Conservation (phyloP, 2,888 invertebrate species). For the Achlya flavicornis region DNA sequence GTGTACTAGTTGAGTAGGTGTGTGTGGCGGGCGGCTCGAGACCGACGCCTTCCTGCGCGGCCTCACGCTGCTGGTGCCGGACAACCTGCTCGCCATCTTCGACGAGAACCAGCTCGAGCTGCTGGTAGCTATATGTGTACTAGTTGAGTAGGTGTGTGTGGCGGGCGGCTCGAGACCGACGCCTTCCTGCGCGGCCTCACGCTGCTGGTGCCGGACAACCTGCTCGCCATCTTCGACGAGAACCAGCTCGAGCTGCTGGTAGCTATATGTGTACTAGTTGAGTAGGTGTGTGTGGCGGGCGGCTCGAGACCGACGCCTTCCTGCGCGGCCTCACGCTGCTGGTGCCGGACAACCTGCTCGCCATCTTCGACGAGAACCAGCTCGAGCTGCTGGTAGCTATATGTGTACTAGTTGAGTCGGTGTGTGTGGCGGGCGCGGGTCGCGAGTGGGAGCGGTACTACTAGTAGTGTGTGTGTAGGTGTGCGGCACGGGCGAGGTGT, state of each 20-base stretch:
- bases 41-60: constrained; percentile 95
- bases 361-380: constrained; percentile 98
- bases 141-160: too few species aligned
- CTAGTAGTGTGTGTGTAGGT: not conserved
- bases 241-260: constrained; percentile 91
- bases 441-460: not conserved
- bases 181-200: constrained; percentile 95
- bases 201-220: constrained; percentile 95
- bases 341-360: constrained; percentile 95
- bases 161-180: constrained; percentile 92
- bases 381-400: constrained; percentile 84
- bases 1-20: too few species aligned
- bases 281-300: too few species aligned
- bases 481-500: too few species aligned
- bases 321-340: constrained; percentile 95
- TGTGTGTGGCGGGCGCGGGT: constrained; percentile 93
- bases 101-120: constrained; percentile 95
- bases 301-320: constrained; percentile 94
- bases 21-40: constrained; percentile 93
- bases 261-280: too few species aligned
- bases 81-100: constrained; percentile 96
- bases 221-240: constrained; percentile 97
- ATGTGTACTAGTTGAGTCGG: too few species aligned
- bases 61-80: constrained; percentile 95
- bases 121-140: constrained; percentile 69